Percentiles rank a stretch among this genome's conserved stretches.
These are phyloP conservation scores for Paradoxurus hermaphroditus DNA, from an alignment of 2,113 vertebrate species.

Conservation along the genomic window DNA sequence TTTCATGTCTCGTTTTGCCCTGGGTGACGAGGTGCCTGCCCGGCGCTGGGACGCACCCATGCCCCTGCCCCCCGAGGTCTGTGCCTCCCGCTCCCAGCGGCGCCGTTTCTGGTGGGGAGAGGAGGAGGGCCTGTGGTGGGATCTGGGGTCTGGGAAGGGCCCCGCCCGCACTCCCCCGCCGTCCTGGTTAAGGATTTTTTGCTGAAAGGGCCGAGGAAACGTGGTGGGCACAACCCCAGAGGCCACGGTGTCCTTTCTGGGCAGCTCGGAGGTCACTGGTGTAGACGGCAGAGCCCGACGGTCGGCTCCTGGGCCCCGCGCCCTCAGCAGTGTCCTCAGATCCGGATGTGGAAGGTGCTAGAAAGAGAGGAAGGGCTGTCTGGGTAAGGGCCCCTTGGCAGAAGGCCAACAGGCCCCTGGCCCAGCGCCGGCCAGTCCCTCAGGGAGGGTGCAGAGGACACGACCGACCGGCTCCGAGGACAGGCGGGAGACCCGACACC, in stretches of 20 bases:
- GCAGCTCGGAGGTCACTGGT: conserved; percentile 42
- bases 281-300: conserved; percentile 32
- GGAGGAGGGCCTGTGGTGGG: background rate
- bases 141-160: background rate
- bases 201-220: conserved; percentile 76
- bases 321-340: conserved; percentile 84
- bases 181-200: conserved; percentile 68
- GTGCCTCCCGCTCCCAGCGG: background rate
- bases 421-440: background rate
- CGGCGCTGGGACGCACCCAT: background rate
- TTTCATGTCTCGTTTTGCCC: conserved; percentile 70
- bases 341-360: conserved; percentile 98
- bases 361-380: background rate
- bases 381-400: background rate
- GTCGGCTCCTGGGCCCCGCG: background rate
- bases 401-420: background rate
- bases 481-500: background rate
- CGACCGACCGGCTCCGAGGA: background rate
- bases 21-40: conserved; percentile 74
- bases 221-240: conserved; percentile 54
- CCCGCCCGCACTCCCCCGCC: conserved; percentile 25
- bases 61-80: background rate
- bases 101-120: background rate
- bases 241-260: background rate
- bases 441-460: fast-evolving